Evolutionary conservation across 2,113 vertebrate genomes (phyloP).

Genomic region (Excalfactoria chinensis): DNA sequence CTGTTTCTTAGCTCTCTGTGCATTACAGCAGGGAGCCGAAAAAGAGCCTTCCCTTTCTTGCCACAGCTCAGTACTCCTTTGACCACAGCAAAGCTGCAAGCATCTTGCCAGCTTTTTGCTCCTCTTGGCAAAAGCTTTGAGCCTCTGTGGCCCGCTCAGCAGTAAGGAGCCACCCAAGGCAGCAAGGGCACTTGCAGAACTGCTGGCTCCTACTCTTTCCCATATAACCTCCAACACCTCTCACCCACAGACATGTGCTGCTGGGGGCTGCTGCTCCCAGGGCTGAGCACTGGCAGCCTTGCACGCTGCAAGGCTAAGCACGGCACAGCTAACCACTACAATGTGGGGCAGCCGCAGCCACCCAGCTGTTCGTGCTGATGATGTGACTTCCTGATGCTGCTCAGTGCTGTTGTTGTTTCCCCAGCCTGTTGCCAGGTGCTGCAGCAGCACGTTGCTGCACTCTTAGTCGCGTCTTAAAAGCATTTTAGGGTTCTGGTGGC

Average conservation of each 20-base stretch:
- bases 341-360: rapidly evolving
- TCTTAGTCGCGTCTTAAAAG: background rate
- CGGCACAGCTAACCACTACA: background rate
- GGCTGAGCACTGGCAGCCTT: background rate
- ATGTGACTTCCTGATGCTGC: background rate
- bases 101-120: background rate
- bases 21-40: rapidly evolving
- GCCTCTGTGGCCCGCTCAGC: background rate
- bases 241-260: background rate
- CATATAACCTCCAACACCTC: background rate
- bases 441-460: rapidly evolving
- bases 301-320: background rate
- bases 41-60: background rate
- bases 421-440: rapidly evolving
- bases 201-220: background rate
- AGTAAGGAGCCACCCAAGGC: background rate
- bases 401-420: background rate
- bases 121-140: background rate
- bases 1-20: background rate
- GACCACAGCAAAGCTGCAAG: background rate
- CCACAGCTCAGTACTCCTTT: background rate
- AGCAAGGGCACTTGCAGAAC: background rate
- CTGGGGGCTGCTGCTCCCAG: rapidly evolving
- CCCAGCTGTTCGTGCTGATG: rapidly evolving
- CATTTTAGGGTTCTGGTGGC: rapidly evolving